Evolutionary conservation across 2,113 vertebrate species (phyloP).

Genomic region (Sphaerodactylus townsendi): DNA sequence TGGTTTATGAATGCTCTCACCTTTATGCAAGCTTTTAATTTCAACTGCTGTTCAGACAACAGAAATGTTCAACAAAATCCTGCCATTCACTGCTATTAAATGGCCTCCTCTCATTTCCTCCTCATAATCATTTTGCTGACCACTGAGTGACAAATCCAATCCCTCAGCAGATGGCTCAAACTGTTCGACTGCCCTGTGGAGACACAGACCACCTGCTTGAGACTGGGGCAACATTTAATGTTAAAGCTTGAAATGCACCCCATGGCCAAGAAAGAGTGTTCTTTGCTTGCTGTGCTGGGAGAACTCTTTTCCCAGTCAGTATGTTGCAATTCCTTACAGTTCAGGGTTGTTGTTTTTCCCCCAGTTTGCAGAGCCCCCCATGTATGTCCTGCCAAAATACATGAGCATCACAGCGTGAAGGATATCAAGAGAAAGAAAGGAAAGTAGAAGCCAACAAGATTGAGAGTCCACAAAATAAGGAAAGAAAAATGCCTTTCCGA

Average conservation of each 20-base stretch:
- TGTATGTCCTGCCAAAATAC: background rate
- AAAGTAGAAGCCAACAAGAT: background rate
- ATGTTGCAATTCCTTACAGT: background rate
- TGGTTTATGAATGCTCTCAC: background rate
- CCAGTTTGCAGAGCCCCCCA: background rate
- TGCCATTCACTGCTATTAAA: background rate
- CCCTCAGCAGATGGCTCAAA: background rate
- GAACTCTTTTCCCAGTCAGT: background rate
- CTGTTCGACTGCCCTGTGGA: background rate
- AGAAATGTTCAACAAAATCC: background rate
- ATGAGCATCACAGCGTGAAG: background rate
- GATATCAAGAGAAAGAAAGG: background rate
- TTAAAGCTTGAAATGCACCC: accelerated
- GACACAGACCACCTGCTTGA: background rate
- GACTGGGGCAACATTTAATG: background rate
- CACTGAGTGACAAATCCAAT: background rate
- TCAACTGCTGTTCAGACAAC: background rate
- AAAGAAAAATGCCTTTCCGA: background rate
- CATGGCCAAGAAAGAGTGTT: accelerated
- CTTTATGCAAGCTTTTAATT: background rate
- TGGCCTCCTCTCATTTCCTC: background rate
- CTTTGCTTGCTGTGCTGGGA: background rate
- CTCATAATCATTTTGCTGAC: background rate
- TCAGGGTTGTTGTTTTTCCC: background rate
- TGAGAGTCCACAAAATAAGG: slow-evolving; percentile 11